A percentile compares a stretch with the other conserved stretches of the same genome.
Evolutionary conservation across 2,888 invertebrate species (phyloP).

Genomic region (Cotesia congregata): DNA sequence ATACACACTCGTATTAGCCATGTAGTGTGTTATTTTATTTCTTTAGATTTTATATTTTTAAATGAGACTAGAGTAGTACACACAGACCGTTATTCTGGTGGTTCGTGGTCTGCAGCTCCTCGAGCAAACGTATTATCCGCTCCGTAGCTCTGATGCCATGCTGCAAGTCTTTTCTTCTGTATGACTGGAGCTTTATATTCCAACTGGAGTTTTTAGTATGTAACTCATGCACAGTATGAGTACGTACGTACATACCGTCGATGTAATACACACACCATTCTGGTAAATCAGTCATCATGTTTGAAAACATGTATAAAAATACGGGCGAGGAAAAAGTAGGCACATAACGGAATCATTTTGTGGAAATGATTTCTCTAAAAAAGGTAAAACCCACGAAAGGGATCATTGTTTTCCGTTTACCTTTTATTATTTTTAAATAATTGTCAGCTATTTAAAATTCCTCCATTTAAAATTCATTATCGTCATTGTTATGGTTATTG

Average conservation of each 20-base stretch:
- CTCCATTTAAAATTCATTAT: not conserved
- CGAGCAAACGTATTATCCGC: not conserved
- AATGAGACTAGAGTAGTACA: constrained; percentile 1
- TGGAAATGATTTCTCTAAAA: not conserved
- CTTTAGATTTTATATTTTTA: not conserved
- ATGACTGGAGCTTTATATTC: not conserved
- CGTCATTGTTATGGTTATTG: not conserved
- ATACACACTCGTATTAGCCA: not conserved
- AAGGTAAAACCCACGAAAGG: not conserved
- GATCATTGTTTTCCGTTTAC: not conserved
- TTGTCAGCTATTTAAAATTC: not conserved
- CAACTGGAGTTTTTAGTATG: not conserved
- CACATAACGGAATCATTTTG: constrained; percentile 9
- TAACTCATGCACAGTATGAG: not conserved
- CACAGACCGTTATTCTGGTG: not conserved
- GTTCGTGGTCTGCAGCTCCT: not conserved
- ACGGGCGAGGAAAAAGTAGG: not conserved
- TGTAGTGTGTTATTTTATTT: not conserved
- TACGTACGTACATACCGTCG: not conserved
- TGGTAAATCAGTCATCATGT: not conserved
- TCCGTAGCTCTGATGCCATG: not conserved
- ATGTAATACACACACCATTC: not conserved
- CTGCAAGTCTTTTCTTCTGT: not conserved
- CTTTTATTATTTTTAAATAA: not conserved
- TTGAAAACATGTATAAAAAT: constrained; percentile 4